Base-by-base conservation (phyloP, 2,113 vertebrate genomes). In the Porphyrio hochstetteri region DNA sequence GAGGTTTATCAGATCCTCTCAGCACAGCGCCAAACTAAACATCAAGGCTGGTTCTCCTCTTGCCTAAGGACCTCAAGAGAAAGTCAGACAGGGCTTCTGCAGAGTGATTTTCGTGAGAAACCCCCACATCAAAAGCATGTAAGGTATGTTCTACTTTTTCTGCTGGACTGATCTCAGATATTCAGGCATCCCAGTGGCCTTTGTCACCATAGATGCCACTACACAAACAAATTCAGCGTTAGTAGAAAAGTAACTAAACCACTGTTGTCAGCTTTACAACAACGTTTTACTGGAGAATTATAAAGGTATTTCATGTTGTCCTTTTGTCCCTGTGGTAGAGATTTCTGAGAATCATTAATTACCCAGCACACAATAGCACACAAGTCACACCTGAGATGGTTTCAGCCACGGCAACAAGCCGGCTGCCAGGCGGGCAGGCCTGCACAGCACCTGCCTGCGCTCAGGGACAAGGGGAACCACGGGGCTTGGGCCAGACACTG, bases 1-100 rank as follows among this genome's bases (percentile, higher is more conserved):
- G 88, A 72, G 53, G 27, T 82, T 95, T 96, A 97, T 97, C 96
- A 89, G 95, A 94, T 94, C 40, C 76, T 94, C 64, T 90, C 70
- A 61, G 19, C 44, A 38, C 50, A 88, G 74, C 88, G 59, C 33
- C 67, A 60, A 96, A 80, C 77, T 60, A 36, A 93, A 95, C 53
- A 94, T 94, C 88, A 95, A 95, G 91, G 81, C 25, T 65, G 70
- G 11, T 55, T 87, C 68, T 86, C 40, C 44, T 71, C 65, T 55
- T 63, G 70, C 83, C 81, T 76, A 84, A 91, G 44, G 90, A 96
- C 53, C 72, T 75, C 2, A 3, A 82, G 17, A 88, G 79, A 95
- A 93, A 88, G 85, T 64, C 71, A 86, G 81, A 67, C 65, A 61
- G 5, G 48, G n/a, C 20, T 94, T 53, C 70, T 55, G 8, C 38